Conservation (phyloP, 2,113 vertebrate genomes). For the Noctilio leporinus region DNA sequence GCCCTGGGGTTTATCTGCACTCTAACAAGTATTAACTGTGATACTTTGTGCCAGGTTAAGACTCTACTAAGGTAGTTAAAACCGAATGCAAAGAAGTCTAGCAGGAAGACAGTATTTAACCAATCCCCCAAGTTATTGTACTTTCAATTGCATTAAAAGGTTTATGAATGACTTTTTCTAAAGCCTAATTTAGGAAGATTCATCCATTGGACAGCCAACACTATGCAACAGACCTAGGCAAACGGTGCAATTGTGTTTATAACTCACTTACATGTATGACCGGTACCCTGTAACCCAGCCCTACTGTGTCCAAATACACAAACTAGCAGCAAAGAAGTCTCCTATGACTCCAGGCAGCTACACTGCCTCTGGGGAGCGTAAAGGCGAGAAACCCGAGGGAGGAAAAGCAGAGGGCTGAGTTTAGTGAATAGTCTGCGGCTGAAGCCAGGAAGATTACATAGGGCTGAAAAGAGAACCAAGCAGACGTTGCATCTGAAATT, state of each 20-base stretch:
- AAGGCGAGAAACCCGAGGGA: neutral
- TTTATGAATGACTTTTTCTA: neutral
- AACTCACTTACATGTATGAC: neutral
- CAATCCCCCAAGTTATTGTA: neutral
- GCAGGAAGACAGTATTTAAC: neutral
- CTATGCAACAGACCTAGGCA: neutral
- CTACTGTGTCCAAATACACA: neutral
- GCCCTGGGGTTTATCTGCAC: neutral
- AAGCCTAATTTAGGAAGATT: neutral
- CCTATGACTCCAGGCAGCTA: neutral
- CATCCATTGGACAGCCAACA: neutral
- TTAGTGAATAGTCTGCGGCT: neutral
- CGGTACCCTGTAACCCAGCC: neutral
- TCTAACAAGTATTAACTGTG: neutral
- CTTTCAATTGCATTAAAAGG: neutral
- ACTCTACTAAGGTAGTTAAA: neutral
- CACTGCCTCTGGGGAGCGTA: accelerated
- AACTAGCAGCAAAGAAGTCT: neutral
- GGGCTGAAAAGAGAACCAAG: too few relatives aligned
- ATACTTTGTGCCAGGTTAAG: neutral
- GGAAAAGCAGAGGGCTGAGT: neutral
- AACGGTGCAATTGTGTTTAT: neutral
- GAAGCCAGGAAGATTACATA: accelerated
- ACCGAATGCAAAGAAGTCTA: neutral
- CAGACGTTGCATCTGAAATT: accelerated